These are phyloP conservation scores for Caenorhabditis afra DNA, from an alignment of 2,888 invertebrate genomes.

Conservation along the genomic window DNA sequence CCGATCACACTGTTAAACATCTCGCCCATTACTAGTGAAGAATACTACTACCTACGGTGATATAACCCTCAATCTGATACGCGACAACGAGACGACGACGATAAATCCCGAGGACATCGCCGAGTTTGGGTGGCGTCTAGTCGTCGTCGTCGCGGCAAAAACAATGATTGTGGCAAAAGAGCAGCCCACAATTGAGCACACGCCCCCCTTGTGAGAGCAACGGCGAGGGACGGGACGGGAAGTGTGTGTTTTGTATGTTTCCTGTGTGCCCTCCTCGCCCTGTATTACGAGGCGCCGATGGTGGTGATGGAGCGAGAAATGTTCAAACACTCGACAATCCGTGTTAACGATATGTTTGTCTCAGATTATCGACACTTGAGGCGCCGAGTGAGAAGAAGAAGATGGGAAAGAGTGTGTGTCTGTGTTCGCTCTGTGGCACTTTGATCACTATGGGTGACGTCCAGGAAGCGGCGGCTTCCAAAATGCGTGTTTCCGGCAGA, in stretches of 20 bases:
- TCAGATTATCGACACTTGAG: slow-evolving; percentile 56
- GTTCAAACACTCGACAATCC: slow-evolving; percentile 64
- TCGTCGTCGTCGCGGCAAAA: too few species aligned
- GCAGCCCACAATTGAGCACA: too few species aligned
- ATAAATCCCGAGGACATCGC: too few species aligned
- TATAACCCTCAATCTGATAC: too few species aligned
- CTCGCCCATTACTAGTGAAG: too few species aligned
- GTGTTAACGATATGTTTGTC: slow-evolving; percentile 66
- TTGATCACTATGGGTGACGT: slow-evolving; percentile 25
- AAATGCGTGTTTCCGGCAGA: slow-evolving; percentile 33
- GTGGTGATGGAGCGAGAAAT: slow-evolving; percentile 23
- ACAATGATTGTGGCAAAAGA: too few species aligned
- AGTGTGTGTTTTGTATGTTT: slow-evolving; percentile 36
- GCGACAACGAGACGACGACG: too few species aligned
- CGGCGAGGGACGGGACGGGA: too few species aligned
- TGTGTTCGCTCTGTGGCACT: slow-evolving; percentile 26
- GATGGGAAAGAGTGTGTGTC: slow-evolving; percentile 20
- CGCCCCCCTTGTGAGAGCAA: too few species aligned
- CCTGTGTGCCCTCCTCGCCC: slow-evolving; percentile 17
- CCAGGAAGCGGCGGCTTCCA: slow-evolving; percentile 21
- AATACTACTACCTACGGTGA: too few species aligned
- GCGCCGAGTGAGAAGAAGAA: slow-evolving; percentile 9
- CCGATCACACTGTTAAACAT: too few species aligned
- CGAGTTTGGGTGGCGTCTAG: too few species aligned
- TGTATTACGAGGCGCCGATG: slow-evolving; percentile 10